Conservation (phyloP, 2,797 vertebrate genomes). For the Cygnus olor region DNA sequence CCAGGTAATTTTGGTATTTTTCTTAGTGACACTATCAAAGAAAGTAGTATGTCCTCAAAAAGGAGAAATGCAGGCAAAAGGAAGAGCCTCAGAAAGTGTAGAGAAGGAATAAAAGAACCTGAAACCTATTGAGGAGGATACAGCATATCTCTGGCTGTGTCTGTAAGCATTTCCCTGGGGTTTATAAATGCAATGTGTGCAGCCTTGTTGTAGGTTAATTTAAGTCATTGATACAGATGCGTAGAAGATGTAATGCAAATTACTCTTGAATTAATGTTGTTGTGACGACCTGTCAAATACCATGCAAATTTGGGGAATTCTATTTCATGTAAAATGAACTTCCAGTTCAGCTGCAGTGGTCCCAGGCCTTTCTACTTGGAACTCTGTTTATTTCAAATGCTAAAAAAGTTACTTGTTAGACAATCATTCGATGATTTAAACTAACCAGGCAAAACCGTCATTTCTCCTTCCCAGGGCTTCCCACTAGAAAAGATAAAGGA, state of each 20-base stretch:
- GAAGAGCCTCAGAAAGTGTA: neutral
- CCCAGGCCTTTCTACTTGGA: neutral
- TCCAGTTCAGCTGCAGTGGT: neutral
- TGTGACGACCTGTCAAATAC: neutral
- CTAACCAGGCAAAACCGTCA: neutral
- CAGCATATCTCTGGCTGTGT: accelerated
- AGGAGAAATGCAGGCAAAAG: neutral
- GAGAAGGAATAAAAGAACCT: neutral
- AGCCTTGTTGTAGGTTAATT: neutral
- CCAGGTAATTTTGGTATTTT: neutral
- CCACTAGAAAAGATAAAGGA: neutral
- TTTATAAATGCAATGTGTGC: neutral
- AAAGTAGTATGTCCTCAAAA: neutral
- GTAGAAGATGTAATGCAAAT: neutral
- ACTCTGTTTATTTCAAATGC: neutral
- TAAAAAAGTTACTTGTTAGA: neutral
- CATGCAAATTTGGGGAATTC: accelerated
- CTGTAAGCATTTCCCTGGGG: accelerated
- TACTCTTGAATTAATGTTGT: neutral
- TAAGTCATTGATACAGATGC: accelerated
- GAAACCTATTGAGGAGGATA: neutral
- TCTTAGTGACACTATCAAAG: neutral
- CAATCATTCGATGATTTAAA: neutral
- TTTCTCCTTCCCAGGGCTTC: neutral
- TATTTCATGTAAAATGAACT: neutral